Percentiles rank a stretch among this genome's conserved stretches.
Conservation (phyloP, 2,888 invertebrate genomes). For the Clepsis dumicolana region DNA sequence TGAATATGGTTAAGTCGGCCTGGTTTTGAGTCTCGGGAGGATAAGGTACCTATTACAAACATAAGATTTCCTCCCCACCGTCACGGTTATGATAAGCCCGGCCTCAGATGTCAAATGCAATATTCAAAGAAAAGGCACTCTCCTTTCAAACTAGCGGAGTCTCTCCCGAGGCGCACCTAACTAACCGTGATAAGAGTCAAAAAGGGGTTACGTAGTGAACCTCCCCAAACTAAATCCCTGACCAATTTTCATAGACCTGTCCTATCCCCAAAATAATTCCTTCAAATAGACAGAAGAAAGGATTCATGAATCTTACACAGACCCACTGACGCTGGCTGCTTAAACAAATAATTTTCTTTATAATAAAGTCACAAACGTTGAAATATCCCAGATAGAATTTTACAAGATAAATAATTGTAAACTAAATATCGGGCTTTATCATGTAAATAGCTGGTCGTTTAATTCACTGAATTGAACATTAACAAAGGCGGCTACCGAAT, state of each 20-base stretch:
- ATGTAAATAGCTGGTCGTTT: conserved; percentile 39
- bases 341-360: conserved; percentile 48
- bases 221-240: conserved; percentile 67
- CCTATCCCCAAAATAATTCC: conserved; percentile 41
- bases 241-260: conserved; percentile 61
- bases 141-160: conserved; percentile 65
- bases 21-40: conserved; percentile 43
- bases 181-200: conserved; percentile 79
- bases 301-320: conserved; percentile 47
- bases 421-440: conserved; percentile 39
- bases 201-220: conserved; percentile 65
- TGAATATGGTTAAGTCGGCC: conserved; percentile 28
- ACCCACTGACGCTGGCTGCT: conserved; percentile 45
- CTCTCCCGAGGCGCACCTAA: conserved; percentile 69
- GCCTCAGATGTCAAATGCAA: conserved; percentile 74
- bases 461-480: conserved; percentile 40
- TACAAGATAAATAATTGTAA: conserved; percentile 32
- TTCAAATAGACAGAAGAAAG: conserved; percentile 33
- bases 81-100: conserved; percentile 61
- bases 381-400: conserved; percentile 43
- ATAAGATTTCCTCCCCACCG: conserved; percentile 52
- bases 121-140: conserved; percentile 72
- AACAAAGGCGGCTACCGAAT: conserved; percentile 43
- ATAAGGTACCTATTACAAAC: conserved; percentile 57
- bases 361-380: conserved; percentile 44